These are phyloP conservation scores for Acanthopleura granulata DNA, from an alignment of 2,888 invertebrate genomes.

Conservation along the genomic window DNA sequence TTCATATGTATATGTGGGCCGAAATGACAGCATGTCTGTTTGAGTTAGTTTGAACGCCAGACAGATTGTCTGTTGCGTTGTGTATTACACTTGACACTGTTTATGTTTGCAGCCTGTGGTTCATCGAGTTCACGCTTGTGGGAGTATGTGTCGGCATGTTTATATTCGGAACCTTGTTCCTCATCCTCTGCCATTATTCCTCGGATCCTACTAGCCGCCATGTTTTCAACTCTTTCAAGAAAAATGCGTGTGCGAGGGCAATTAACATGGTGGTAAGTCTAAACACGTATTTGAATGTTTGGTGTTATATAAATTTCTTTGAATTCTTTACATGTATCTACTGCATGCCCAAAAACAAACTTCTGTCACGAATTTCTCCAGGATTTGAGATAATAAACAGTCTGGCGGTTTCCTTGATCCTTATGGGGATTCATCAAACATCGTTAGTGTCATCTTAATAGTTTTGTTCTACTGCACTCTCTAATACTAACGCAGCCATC, in stretches of 20 bases:
- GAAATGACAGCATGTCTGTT: too few relatives aligned
- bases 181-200: conserved; percentile 54
- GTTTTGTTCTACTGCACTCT: too few relatives aligned
- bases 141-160: conserved; percentile 64
- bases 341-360: too few relatives aligned
- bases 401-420: neutral
- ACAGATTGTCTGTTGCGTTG: too few relatives aligned
- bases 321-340: too few relatives aligned
- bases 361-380: neutral
- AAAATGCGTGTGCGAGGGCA: conserved; percentile 60
- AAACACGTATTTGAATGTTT: too few relatives aligned
- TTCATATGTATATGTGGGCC: too few relatives aligned
- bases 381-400: neutral
- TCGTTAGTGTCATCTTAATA: too few relatives aligned
- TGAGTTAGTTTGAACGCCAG: too few relatives aligned
- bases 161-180: conserved; percentile 56
- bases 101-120: conserved; percentile 51
- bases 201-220: conserved; percentile 61
- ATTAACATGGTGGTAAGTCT: conserved; percentile 61
- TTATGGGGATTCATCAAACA: too few relatives aligned
- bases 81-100: neutral
- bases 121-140: conserved; percentile 57
- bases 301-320: too few relatives aligned
- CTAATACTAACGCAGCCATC: too few relatives aligned
- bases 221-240: conserved; percentile 58